These are phyloP conservation scores for Leucopsar rothschildi DNA, from an alignment of 2,113 vertebrate genomes.

Conservation along the genomic window DNA sequence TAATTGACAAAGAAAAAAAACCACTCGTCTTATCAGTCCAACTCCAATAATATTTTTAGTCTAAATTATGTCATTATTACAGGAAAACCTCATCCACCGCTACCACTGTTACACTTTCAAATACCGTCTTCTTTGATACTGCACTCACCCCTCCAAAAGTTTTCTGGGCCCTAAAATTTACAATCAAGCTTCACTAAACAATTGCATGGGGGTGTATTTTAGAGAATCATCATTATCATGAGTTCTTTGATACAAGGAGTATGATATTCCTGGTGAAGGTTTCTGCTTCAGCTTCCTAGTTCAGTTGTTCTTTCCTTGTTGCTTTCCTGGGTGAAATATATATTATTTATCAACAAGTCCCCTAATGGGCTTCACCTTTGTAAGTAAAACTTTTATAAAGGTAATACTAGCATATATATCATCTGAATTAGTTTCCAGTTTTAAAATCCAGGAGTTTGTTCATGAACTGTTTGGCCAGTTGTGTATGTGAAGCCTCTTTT, in stretches of 20 bases:
- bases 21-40: neutral
- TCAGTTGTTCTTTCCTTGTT: neutral
- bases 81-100: neutral
- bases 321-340: neutral
- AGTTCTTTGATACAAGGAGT: neutral
- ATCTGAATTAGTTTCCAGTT: neutral
- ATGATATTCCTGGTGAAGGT: neutral
- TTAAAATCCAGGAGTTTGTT: neutral
- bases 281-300: neutral
- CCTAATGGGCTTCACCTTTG: neutral
- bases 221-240: neutral
- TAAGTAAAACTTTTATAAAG: neutral
- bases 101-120: neutral
- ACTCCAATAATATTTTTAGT: neutral
- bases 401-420: rapidly evolving
- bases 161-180: neutral
- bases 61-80: neutral
- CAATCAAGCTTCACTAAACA: neutral
- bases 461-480: neutral
- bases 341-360: neutral
- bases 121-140: neutral
- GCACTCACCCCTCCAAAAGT: neutral
- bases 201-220: neutral
- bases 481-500: neutral
- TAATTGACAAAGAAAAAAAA: neutral